Base-by-base conservation (phyloP, 2,888 invertebrate genomes). In the Anthoptus insignis region DNA sequence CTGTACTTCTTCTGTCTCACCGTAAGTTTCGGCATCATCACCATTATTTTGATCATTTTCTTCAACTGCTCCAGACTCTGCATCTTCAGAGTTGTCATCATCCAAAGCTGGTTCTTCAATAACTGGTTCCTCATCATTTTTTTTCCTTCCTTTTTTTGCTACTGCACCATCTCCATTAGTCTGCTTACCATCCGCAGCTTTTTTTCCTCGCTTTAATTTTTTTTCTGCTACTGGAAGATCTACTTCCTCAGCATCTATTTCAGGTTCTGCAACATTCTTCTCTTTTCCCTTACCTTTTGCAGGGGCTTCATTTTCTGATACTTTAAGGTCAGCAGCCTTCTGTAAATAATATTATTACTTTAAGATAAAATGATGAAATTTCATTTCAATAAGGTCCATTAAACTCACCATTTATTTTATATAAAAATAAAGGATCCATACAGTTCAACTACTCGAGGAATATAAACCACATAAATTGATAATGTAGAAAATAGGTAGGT, bases 261-360 rank as follows among this genome's bases (percentile, higher is more conserved):
- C 78, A 24, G 69, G 67, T 19, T 82, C 84, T 71, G 78, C 75
- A 49, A 79, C 74, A 64, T 69, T 76, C 78, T 92, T 93, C 27
- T 81, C 82, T 80, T 89, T 91, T 0, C 88, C 88, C 75, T 86
- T 81, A 21, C 86, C 87, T 73, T 88, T 91, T 79, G 88, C 88
- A 27, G 88, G 79, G 59, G 77, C 86, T 74, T 87, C 90, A 79
- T 69, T 83, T 70, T 86, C 87, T 52, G 80, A 71, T 63, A 80
- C 76, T 78, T 89, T 88, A 39, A 82, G 79, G 71, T 89, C 89
- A 68, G 82, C 79, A 69, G 83, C 75, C 85, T 92, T 92, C 92
- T 92, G 89, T 86, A 68, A 24, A 29, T 63, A 63, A 60, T 50
- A 27, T 27, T n/a, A n/a, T n/a, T n/a, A n/a, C n/a, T n/a, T n/a